Evolutionary conservation across 2,797 vertebrate genomes (phyloP), one percentile per base, ranked within the genome.

Genomic region (Syndactyla subalaris): DNA sequence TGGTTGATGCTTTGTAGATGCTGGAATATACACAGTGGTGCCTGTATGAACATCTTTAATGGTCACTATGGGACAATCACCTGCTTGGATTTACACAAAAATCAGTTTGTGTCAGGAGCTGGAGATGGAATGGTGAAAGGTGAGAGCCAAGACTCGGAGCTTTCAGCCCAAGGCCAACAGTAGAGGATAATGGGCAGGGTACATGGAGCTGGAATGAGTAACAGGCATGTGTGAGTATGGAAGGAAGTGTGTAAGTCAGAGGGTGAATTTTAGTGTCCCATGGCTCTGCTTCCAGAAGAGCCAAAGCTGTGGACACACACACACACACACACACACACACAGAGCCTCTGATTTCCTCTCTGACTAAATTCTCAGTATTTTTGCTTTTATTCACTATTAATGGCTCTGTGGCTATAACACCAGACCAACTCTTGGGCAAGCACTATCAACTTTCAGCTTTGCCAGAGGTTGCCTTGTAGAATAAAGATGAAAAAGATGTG

Each of bases 81-180:
- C 91, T 99, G 99, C 94, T 96, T 99, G 96, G 98, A 99, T 58
- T 84, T 98, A 36, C 96, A 97, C 2, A 97, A 88, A 19, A 93
- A 98, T 36, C 97, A 18, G 71, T 93, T 99, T 1, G 98, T 98
- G 32, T 99, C 99, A 2, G 99, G 99, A 93, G 98, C 98, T 73
- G 98, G 94, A 94, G 99, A 99, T 55, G 97, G 98, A 81, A 95
- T 93, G 49, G 98, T 98, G 14, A 99, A 99, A 99, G 98, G 99
- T 99, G 61, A 98, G 94, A 72, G 78, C 29, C 71, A 70, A 36
- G 34, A 4, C 10, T 3, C 20, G 36, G 27, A 75, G 46, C n/a
- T 52, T 13, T 51, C 48, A 13, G 76, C 4, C 54, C 41, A 9
- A 39, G 43, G 32, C 21, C 38, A 29, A 2, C 3, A 2, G 63